Base-by-base conservation (phyloP, 2,797 vertebrate genomes). In the Arnoldichthys spilopterus region DNA sequence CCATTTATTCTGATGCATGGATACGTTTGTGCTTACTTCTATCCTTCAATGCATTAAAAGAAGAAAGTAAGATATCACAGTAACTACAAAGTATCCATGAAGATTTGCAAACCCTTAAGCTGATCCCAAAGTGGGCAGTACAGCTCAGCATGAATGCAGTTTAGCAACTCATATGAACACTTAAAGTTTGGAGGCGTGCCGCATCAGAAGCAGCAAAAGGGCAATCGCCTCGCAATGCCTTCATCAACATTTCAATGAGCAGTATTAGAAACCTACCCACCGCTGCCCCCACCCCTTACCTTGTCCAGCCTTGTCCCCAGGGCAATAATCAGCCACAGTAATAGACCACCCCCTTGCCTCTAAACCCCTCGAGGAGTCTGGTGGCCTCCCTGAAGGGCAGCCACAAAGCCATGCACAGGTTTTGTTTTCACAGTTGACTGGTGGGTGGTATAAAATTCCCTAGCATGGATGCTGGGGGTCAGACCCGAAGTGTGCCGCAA, bases 341-440 rank as follows among this genome's bases (percentile, higher is more conserved):
- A 85, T 74, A 78, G 88, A 47, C 80, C 76, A 80, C 72, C 63
- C 40, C 74, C 66, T 26, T 11, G 8, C 61, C 53, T 32, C 45
- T 30, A 77, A 76, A 78, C 70, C 77, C 74, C 80, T 82, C 74
- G 75, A 43, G 72, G 84, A 84, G 84, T 86, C 85, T 76, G 2
- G 2, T 68, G 78, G 72, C 79, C 88, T 82, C 84, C 91, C 90
- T 74, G 64, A 56, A 28, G 82, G 59, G 72, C 54, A 16, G 18
- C 49, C 51, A 63, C 86, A 72, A 87, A 86, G 85, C 82, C 81
- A 45, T 86, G 86, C 88, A 86, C 59, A 88, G 79, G 86, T 87
- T 88, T 87, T 90, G 90, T 90, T 92, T 90, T 90, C 89, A 87
- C 85, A 88, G 78, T 87, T 85, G 88, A 89, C 86, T 88, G 72